Evolutionary conservation across 2,888 invertebrate genomes (phyloP), one percentile per base, ranked within the genome.

Genomic region (Drosophila anceps): DNA sequence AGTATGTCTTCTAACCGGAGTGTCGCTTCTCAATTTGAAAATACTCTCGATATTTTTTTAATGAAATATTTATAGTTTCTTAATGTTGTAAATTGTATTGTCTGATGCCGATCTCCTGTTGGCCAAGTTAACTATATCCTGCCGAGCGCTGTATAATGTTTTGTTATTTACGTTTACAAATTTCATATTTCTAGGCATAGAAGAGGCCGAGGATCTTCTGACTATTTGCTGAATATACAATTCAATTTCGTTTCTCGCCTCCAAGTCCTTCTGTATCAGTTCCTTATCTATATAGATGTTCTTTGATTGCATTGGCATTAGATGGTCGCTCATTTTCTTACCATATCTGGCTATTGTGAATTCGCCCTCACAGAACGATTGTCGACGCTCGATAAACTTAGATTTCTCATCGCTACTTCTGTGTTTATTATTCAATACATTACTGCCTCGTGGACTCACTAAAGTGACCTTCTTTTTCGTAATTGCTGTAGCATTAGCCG

Each of bases 301-400:
- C 1, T 51, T 20, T 7, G 24, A 1, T 13, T 8, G 8, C 0
- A 3, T 12, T 6, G 59, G n/a, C 63, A 76, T 67, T 1, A 61
- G 0, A 2, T 13, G 0, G 0, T 77, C 80, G 31, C 67, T 67
- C 76, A 80, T 33, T 13, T 71, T 78, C 27, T 13, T 64, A 0
- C 76, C 77, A 39, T 71, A 27, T 13, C 31, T 78, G 24, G 80
- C 72, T 7, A 78, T 79, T 6, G 80, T 64, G 29, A 58, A 78
- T 12, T 78, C 77, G n/a, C 35, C 76, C 29, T 50, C 37, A 18
- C 41, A 0, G n/a, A 78, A 76, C 9, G 61, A n/a, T 12, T 43
- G 41, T 0, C 77, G 64, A 9, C 63, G 76, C 12, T 68, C 39
- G 0, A 64, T 5, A 37, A 60, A 79, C 18, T 39, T 41, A 1